Conservation (phyloP, 2,888 invertebrate genomes). For the Marasmarcha lunaedactyla region DNA sequence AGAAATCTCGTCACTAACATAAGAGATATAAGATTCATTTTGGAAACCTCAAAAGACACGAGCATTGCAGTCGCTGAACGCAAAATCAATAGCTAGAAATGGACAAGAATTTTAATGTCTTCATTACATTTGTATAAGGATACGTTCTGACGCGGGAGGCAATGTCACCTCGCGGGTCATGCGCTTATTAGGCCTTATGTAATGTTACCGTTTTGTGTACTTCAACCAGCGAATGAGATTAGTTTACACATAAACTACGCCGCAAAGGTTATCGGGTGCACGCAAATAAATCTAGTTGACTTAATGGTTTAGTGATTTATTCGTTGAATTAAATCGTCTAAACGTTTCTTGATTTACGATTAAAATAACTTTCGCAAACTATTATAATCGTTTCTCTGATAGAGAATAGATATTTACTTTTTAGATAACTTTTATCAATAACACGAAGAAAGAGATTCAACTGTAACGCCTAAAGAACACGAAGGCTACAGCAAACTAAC, state of each 20-base stretch:
- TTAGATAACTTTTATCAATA: too few species aligned
- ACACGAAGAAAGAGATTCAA: too few species aligned
- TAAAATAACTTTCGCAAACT: too few species aligned
- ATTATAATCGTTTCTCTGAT: too few species aligned
- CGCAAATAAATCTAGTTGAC: background rate
- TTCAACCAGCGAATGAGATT: background rate
- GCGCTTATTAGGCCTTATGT: constrained; percentile 19
- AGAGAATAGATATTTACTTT: too few species aligned
- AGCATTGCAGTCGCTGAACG: constrained; percentile 7
- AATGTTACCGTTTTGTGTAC: constrained; percentile 18
- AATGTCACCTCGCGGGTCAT: constrained; percentile 21
- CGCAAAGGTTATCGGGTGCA: background rate
- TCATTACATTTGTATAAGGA: constrained; percentile 25
- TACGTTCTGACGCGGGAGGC: constrained; percentile 2
- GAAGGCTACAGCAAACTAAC: too few species aligned
- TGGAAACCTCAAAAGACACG: background rate
- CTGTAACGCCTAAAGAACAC: too few species aligned
- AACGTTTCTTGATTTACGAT: too few species aligned
- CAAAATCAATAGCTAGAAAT: constrained; percentile 23
- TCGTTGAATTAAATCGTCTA: too few species aligned
- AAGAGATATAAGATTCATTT: too few species aligned
- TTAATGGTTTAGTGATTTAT: too few species aligned
- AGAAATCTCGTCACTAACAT: background rate
- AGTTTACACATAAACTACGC: background rate
- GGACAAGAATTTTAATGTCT: constrained; percentile 46